Evolutionary conservation across 2,113 vertebrate genomes (phyloP).

Genomic region (Australoheros scitulus): DNA sequence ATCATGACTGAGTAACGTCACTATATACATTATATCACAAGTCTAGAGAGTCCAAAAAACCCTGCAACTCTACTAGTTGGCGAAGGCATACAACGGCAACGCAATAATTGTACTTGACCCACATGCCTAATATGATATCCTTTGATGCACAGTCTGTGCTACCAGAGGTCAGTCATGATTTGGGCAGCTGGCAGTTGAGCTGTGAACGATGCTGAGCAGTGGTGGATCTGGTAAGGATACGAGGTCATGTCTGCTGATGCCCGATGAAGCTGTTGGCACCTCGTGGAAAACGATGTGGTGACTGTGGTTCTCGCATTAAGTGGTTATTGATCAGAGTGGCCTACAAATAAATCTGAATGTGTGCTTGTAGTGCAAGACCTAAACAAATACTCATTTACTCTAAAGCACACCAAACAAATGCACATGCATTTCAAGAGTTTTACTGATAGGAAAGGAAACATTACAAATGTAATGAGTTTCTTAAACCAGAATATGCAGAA

Average conservation of each 20-base stretch:
- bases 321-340: neutral
- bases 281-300: neutral
- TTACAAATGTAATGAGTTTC: neutral
- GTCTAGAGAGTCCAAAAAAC: rapidly evolving
- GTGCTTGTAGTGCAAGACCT: neutral
- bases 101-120: neutral
- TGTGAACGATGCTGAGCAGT: neutral
- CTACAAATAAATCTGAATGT: neutral
- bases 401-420: neutral
- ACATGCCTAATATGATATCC: neutral
- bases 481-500: neutral
- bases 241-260: neutral
- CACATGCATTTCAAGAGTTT: neutral
- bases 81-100: rapidly evolving
- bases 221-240: neutral
- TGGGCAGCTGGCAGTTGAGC: neutral
- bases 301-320: neutral
- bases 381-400: rapidly evolving
- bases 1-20: neutral
- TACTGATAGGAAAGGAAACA: neutral
- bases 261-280: neutral
- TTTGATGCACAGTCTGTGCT: neutral
- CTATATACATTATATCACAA: neutral
- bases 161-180: neutral
- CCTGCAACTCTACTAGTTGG: too few species aligned